Evolutionary conservation across 1,140 invertebrate species (phyloP), one percentile per base, ranked within the genome.

Genomic region (Himalopsyche phryganea): DNA sequence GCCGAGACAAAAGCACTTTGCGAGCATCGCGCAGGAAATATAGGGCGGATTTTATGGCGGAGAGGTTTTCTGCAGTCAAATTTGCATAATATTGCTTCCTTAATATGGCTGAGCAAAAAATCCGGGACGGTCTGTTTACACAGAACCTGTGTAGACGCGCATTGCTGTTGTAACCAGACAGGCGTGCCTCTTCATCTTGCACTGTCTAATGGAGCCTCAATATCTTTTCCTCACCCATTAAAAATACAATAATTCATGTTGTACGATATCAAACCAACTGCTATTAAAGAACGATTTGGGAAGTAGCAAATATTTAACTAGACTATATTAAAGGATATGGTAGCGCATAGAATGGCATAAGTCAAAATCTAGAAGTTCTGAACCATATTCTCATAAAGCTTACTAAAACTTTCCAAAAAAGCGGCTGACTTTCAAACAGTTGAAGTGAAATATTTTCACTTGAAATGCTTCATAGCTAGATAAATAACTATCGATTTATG

Each of bases 31-130:
- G 5, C 17, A 28, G 33, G 32, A 52, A 56, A 51, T 58, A 47
- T 48, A 36, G 57, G 57, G 57, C 52, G 52, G 53, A 19, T 44
- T 60, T 60, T 60, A 55, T 58, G 44, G 49, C 32, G 36, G 41
- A 38, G 61, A 50, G 53, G 58, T 59, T 64, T 66, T 66, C 62
- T 65, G 60, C 52, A 65, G 40, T 65, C 20, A 54, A 68, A 74
- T 76, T 69, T 74, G 69, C 72, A 76, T 74, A 73, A 73, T 72
- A 76, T 75, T 75, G 72, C 70, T 74, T 75, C 70, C 68, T 74
- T 76, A 74, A 73, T 72, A 75, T 71, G 66, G 68, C 65, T 41
- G 65, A 68, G 68, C 48, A 65, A 66, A 70, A 70, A 73, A 65
- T 60, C 48, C 68, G 71, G 41, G 18, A 32, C 32, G 20, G 19